phyloP scores from a whole-genome alignment of 1,140 invertebrate species.

The Zaprionus ornatus region DNA sequence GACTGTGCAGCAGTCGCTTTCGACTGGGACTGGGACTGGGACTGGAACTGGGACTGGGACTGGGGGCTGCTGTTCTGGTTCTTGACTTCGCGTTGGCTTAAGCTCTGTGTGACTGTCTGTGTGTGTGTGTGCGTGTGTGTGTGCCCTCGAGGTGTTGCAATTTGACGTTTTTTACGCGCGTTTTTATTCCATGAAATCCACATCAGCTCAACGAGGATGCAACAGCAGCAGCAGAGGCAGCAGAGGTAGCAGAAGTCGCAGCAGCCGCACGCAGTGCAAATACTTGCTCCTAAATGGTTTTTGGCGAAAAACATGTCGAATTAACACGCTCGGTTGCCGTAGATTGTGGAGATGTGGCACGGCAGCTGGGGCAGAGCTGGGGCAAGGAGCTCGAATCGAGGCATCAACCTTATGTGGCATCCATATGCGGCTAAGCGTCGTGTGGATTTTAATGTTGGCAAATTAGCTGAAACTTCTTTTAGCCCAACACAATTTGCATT shows the following conservation, averaged over 20 bases:
- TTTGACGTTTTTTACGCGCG: constrained; percentile 83
- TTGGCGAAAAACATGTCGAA: constrained; percentile 82
- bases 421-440: constrained; percentile 41
- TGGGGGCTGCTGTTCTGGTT: constrained; percentile 49
- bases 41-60: constrained; percentile 13
- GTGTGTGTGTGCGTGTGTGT: constrained; percentile 42
- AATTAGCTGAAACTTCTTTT: constrained; percentile 78
- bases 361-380: constrained; percentile 8
- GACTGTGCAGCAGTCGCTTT: constrained; percentile 45
- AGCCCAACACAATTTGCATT: constrained; percentile 65
- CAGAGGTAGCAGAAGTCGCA: constrained; percentile 19
- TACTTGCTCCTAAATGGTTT: constrained; percentile 78
- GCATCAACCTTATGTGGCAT: constrained; percentile 39
- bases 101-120: constrained; percentile 11
- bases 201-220: constrained; percentile 56
- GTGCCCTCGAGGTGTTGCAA: constrained; percentile 83
- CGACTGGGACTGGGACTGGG: constrained; percentile 9
- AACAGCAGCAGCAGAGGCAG: constrained; percentile 28
- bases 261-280: constrained; percentile 73
- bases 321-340: constrained; percentile 79
- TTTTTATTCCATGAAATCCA: constrained; percentile 79
- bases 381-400: neutral
- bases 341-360: constrained; percentile 20
- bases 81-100: constrained; percentile 8
- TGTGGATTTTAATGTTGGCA: constrained; percentile 75